Percentiles rank a stretch among this genome's conserved stretches.
Conservation (phyloP, 2,113 vertebrate species). For the Turdus rufiventris region DNA sequence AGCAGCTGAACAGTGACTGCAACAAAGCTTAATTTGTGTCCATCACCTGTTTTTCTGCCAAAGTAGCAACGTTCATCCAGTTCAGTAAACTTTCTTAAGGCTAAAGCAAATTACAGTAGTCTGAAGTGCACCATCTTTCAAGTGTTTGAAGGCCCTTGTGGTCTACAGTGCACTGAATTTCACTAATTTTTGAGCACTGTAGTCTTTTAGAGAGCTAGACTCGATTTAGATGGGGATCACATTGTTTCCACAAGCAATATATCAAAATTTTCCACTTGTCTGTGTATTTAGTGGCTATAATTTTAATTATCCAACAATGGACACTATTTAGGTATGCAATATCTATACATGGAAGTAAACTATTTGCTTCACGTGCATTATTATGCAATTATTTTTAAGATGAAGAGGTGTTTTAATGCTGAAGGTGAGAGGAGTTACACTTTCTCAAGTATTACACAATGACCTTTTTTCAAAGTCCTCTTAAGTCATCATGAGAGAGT, state of each 20-base stretch:
- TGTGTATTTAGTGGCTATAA: not conserved
- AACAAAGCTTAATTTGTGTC: not conserved
- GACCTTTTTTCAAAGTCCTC: conserved; percentile 65
- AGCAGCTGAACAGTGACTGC: not conserved
- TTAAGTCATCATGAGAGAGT: conserved; percentile 48
- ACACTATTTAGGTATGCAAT: not conserved
- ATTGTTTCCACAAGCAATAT: not conserved
- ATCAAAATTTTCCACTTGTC: not conserved
- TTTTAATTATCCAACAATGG: not conserved
- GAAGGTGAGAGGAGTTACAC: conserved; percentile 47
- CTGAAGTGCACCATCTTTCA: not conserved
- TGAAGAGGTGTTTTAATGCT: conserved; percentile 33
- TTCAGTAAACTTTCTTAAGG: not conserved
- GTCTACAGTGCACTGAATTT: not conserved
- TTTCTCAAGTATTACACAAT: conserved; percentile 61
- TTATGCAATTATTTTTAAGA: conserved; percentile 40
- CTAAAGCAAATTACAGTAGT: not conserved
- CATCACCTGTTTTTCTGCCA: not conserved
- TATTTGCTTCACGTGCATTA: conserved; percentile 18
- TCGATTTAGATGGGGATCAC: not conserved
- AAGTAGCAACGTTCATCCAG: not conserved
- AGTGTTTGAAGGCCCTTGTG: not conserved
- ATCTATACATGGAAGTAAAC: not conserved
- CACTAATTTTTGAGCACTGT: not conserved
- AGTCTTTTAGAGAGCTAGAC: not conserved